These are phyloP conservation scores for Pammene fasciana DNA, from an alignment of 2,888 invertebrate genomes.

Conservation along the genomic window DNA sequence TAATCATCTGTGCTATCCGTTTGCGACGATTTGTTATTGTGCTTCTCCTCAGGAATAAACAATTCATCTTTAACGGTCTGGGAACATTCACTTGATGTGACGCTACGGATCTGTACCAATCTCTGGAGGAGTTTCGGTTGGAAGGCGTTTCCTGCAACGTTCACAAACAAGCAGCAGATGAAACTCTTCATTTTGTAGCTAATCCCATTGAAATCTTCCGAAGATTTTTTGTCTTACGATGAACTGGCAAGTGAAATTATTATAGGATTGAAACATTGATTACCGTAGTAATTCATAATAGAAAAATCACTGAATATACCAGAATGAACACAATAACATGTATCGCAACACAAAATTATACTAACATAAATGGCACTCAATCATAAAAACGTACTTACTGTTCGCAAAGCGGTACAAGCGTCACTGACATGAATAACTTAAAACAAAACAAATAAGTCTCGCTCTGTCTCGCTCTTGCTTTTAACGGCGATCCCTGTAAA, in stretches of 20 bases:
- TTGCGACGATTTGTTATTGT: conserved; percentile 27
- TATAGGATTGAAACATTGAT: conserved; percentile 3
- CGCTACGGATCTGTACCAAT: conserved; percentile 27
- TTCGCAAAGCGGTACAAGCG: no score
- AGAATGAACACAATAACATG: no score
- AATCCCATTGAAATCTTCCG: conserved; percentile 24
- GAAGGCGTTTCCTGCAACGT: conserved; percentile 27
- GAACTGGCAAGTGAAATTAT: neutral
- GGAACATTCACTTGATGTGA: conserved; percentile 21
- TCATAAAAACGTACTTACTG: no score
- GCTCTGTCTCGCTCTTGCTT: no score
- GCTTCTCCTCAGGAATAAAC: conserved; percentile 37
- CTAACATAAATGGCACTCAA: no score
- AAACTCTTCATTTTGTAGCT: conserved; percentile 29
- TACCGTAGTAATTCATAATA: neutral
- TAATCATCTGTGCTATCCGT: neutral
- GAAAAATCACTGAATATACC: no score
- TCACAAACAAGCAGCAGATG: conserved; percentile 29
- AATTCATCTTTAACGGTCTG: conserved; percentile 37
- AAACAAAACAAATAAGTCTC: no score
- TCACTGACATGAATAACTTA: no score
- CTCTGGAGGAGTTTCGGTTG: conserved; percentile 22
- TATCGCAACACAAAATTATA: no score
- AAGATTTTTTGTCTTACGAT: conserved; percentile 25
- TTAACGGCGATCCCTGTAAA: no score